Evolutionary conservation across 2,113 vertebrate species (phyloP), one percentile per base, ranked within the genome.

Genomic region (Coregonus clupeaformis): DNA sequence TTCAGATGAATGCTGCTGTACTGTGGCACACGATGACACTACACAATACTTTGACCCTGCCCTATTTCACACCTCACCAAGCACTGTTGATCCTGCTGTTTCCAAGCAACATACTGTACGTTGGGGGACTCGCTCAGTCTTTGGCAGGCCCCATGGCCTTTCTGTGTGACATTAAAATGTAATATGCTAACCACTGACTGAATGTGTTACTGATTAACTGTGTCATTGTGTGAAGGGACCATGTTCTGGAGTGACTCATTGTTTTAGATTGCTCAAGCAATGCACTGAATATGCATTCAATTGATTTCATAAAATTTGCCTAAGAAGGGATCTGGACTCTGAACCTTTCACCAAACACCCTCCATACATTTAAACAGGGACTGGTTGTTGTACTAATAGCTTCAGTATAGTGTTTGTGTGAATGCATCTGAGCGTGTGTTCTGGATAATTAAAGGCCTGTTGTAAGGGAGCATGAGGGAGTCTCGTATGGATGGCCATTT

Each of bases 171-270:
- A 80, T 7, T 65, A 82, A 68, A 67, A 77, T 80, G 78, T 81
- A 77, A 81, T 85, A 77, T 79, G 55, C 42, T 36, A 85, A 82
- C 77, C 75, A 1, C 80, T 30, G 16, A 68, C 68, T 42, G 36
- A 52, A 52, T 79, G 84, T 89, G 88, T 82, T 86, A 78, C 71
- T 71, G 72, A 82, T 88, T 80, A 85, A 78, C 83, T 72, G 2
- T 76, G 81, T 82, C 80, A 72, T 57, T 80, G 77, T 81, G 76
- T 80, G 72, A 47, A 82, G 73, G 29, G 1, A 52, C 45, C 22
- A 18, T 14, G 67, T 47, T 49, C 65, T 67, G 78, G 82, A 80
- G 78, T 71, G 59, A 29, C 24, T 62, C 65, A 0, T 32, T 22
- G 62, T 78, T 75, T 84, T 74, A 7, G 47, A 74, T 30, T 82